Evolutionary conservation across 92 coral and sea anemone species (phyloP), one percentile per base, ranked within the genome.

Genomic region (Virgularia gustaviana): DNA sequence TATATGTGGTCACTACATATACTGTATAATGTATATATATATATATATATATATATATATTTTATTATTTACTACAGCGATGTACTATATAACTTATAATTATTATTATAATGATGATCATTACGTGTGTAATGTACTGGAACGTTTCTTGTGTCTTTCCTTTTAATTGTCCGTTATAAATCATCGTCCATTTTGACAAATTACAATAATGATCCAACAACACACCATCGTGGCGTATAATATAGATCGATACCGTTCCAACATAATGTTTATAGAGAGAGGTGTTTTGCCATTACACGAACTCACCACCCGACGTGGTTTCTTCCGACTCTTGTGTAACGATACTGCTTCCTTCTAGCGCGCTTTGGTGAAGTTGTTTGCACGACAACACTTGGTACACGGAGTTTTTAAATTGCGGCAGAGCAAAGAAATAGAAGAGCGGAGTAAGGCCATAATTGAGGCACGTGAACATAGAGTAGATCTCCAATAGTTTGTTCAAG

Each of bases 401-500:
- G 11, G 25, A 68, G 37, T 49, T 68, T 25, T 23, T 68, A 33
- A 43, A 68, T 10, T 28, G 60, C 29, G 75, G 75, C 19, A 68
- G 38, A 32, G 35, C 61, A 36, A 35, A 45, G 31, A 68, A 18
- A 31, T 68, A 68, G 22, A 68, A 49, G 23, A 68, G 15, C 29
- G 75, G 75, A 30, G 61, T 68, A 18, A 68, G 38, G 16, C 75
- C 75, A 49, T 68, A 68, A 29, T n/a, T 49, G n/a, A 68, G 24
- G 28, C 75, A 68, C 11, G 75, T 51, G 54, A 68, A 68, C 75
- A 68, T 68, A 31, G 61, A 47, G 36, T 68, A 68, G 54, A 68
- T 24, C 39, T 68, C 47, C 31, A 68, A 27, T 8, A 68, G 22
- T 33, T 49, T 68, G 9, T 18, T 47, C 12, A 68, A 61, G 39